Conservation (phyloP, 2,888 invertebrate species). For the Drosophila limbata region DNA sequence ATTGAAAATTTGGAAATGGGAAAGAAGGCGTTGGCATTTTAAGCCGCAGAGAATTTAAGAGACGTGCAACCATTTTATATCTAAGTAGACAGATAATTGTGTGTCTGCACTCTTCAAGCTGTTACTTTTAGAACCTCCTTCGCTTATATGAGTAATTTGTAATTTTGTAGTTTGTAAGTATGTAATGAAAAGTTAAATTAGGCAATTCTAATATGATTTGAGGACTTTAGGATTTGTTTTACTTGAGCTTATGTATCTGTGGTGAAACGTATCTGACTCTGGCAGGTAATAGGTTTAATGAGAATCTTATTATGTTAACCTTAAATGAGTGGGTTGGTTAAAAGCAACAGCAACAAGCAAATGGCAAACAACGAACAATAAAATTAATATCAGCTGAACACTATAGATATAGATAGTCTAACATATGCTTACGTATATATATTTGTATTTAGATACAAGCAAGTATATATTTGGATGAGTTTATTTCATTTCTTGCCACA, state of each 20-base stretch:
- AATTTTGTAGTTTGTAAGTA: conserved; percentile 28
- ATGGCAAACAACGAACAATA: conserved; percentile 16
- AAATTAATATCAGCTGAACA: conserved; percentile 9
- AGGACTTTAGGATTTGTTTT: conserved; percentile 8
- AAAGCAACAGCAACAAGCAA: conserved; percentile 9
- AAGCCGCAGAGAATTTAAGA: not conserved
- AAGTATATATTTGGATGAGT: conserved; percentile 18
- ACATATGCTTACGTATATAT: not conserved
- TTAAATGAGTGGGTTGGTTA: not conserved
- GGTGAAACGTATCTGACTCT: conserved; percentile 18
- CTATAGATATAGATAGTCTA: not conserved
- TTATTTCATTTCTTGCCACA: conserved; percentile 33
- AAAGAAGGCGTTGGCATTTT: not conserved
- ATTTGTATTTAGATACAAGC: conserved; percentile 7
- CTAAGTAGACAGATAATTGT: not conserved
- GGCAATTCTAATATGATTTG: conserved; percentile 11
- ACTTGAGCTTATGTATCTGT: not conserved
- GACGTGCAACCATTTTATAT: not conserved
- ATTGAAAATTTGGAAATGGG: conserved; percentile 18
- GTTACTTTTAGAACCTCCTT: not conserved
- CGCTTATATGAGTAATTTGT: conserved; percentile 15
- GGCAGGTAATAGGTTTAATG: conserved; percentile 25
- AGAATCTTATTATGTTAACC: conserved; percentile 31
- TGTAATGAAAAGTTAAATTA: conserved; percentile 26
- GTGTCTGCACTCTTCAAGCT: not conserved